Evolutionary conservation across 2,797 vertebrate species (phyloP).

Genomic region (Acanthis flammea): DNA sequence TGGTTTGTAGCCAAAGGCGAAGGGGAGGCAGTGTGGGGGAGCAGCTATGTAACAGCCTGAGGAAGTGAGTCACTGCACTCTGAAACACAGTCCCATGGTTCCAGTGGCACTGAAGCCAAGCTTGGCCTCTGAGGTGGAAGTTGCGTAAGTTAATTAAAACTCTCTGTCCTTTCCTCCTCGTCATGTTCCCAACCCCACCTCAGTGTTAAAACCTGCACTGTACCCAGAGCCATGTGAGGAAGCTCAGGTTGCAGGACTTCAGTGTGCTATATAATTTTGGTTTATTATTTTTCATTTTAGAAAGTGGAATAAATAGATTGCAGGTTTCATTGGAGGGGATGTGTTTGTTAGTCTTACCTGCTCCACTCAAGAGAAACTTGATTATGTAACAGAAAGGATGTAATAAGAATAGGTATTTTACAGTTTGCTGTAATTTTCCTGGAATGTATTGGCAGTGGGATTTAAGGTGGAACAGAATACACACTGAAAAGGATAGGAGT

Average conservation of each 20-base stretch:
- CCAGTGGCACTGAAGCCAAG: neutral
- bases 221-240: neutral
- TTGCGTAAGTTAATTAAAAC: slow-evolving; percentile 35
- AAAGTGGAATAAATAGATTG: neutral
- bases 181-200: neutral
- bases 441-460: neutral
- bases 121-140: slow-evolving; percentile 24
- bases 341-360: neutral
- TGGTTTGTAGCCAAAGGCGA: neutral
- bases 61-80: slow-evolving; percentile 57
- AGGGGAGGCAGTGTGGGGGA: slow-evolving; percentile 4
- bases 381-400: neutral
- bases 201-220: neutral
- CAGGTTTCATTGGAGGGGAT: neutral
- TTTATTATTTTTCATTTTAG: neutral
- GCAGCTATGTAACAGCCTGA: slow-evolving; percentile 22
- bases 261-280: neutral
- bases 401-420: neutral
- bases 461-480: neutral
- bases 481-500: neutral
- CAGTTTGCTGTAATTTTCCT: neutral
- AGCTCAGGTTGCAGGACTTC: neutral
- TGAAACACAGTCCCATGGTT: slow-evolving; percentile 7
- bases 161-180: slow-evolving; percentile 1
- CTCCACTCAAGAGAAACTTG: neutral